Conservation (phyloP, 2,888 invertebrate genomes). For the Globia sparganii region DNA sequence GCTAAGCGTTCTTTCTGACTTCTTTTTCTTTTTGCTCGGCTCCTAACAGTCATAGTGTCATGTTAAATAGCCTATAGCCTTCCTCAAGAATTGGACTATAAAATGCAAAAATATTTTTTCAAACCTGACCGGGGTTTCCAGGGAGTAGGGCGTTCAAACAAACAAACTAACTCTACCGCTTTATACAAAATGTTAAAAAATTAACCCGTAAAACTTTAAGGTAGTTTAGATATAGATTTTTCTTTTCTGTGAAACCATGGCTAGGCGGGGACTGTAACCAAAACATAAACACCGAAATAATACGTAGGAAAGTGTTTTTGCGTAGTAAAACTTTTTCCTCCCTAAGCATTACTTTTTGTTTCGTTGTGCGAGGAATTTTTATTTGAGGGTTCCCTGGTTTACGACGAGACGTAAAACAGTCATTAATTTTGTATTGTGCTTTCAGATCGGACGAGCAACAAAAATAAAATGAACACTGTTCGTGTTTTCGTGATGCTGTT, state of each 20-base stretch:
- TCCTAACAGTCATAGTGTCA: not conserved
- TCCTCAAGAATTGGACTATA: not conserved
- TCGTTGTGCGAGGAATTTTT: conserved; percentile 72
- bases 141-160: no score
- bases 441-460: conserved; percentile 67
- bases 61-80: not conserved
- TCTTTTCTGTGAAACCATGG: not conserved
- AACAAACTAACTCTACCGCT: no score
- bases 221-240: no score
- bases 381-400: conserved; percentile 76
- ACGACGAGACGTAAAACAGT: conserved; percentile 78
- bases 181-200: no score
- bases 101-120: no score
- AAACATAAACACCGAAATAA: conserved; percentile 37
- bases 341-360: conserved; percentile 67
- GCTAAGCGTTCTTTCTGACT: not conserved
- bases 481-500: conserved; percentile 59
- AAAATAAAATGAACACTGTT: conserved; percentile 71
- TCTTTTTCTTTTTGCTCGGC: not conserved
- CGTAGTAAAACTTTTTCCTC: conserved; percentile 64
- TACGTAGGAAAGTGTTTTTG: conserved; percentile 58
- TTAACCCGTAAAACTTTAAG: no score
- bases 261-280: not conserved
- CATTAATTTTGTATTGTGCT: conserved; percentile 82
- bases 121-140: no score